Evolutionary conservation across 2,797 vertebrate genomes (phyloP), one percentile per base, ranked within the genome.

Genomic region (Scleropages formosus): DNA sequence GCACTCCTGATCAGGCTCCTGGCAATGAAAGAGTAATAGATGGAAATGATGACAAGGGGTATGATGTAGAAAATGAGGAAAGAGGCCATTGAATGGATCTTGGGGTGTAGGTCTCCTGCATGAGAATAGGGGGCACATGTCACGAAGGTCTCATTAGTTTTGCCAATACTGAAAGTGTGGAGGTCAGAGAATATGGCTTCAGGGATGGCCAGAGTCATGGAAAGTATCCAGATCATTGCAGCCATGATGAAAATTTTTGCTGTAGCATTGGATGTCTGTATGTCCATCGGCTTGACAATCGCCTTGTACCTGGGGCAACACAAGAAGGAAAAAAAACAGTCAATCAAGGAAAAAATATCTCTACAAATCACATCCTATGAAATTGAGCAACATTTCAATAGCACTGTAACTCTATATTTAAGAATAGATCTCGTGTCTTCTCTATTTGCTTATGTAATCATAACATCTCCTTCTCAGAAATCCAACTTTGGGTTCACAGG

Each of bases 131-230:
- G 97, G 13, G 95, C 95, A 60, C 97, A 99, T 64, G 95, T 95
- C 73, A 94, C 62, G 72, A 98, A 96, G 62, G 92, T 97, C 86
- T 95, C 93, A 72, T 98, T 97, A 76, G 90, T 94, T 80, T 87
- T 88, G 77, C 89, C 84, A 77, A 96, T 85, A 74, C 92, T 88
- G 87, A 99, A 97, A 47, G 93, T 92, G 75, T 94, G 95, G 49
- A 99, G 91, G 87, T 98, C 97, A 20, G 97, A 98, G 87, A 95
- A 98, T 60, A 98, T 84, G 0, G 94, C 96, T 85, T 99, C 97
- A 0, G 97, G 97, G 70, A 97, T 91, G 7, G 97, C 97, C 82
- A 99, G 87, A 63, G 94, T 75, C 91, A 98, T 93, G 71, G 97
- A 97, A 77, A 96, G 81, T 72, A 97, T 81, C 97, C 97, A 99